phyloP scores from a whole-genome alignment of 2,797 vertebrate species.

The Enteromius trimaculatus region DNA sequence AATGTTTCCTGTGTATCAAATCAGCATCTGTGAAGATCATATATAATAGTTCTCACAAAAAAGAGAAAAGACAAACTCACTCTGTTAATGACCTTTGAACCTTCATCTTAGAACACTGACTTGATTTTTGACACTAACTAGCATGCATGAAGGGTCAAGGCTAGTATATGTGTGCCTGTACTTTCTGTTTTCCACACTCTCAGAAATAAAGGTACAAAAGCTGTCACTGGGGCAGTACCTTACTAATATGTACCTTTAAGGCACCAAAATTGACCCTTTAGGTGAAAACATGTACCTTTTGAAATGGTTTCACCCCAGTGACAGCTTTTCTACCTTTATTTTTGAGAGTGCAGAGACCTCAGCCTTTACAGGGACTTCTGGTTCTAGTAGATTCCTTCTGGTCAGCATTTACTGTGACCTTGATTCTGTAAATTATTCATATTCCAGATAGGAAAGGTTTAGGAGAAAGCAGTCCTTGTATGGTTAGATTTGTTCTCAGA shows the following conservation, averaged over 20 bases:
- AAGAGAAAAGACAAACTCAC: background rate
- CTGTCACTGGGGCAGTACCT: too few species aligned
- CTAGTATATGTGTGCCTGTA: background rate
- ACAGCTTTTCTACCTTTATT: too few species aligned
- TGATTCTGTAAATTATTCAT: slow-evolving; percentile 4
- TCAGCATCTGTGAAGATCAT: background rate
- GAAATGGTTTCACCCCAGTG: too few species aligned
- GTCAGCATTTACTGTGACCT: background rate
- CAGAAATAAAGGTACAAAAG: too few species aligned
- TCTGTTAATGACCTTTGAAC: background rate
- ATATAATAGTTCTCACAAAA: too few species aligned
- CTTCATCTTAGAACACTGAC: background rate
- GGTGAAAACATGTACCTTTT: too few species aligned
- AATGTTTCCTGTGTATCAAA: background rate
- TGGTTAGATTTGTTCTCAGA: background rate
- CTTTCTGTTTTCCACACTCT: background rate
- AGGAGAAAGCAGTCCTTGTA: background rate
- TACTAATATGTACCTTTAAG: too few species aligned
- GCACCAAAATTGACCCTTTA: too few species aligned
- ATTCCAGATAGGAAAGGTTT: background rate
- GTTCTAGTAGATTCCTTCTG: background rate
- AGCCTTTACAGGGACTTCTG: background rate
- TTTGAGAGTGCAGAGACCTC: background rate
- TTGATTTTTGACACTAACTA: slow-evolving; percentile 15
- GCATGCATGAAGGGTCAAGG: slow-evolving; percentile 1